Base-by-base conservation (phyloP, 1,140 invertebrate genomes). In the Dreissena polymorpha region DNA sequence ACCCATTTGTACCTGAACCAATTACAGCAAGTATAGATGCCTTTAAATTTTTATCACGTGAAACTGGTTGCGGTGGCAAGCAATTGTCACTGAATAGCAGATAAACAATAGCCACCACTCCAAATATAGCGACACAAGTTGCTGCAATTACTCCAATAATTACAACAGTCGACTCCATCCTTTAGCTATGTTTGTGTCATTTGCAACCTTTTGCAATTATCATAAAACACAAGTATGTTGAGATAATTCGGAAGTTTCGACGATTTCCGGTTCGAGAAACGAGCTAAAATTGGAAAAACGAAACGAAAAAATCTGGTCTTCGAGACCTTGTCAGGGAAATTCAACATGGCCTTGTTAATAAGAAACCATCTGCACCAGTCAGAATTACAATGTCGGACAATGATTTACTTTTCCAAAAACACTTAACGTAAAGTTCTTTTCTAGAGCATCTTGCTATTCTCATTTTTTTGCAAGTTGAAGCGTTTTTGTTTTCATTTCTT, bases 1-100 rank as follows among this genome's bases (percentile, higher is more conserved):
- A 49, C 25, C n/a, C 5, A 8, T 29, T 21, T 68, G n/a, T 68
- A 79, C 76, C 76, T n/a, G 76, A 79, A 68, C 76, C 76, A 60
- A 68, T 23, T 18, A 79, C 67, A 49, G 67, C 76, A 12, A 70
- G 50, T n/a, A 79, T 39, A 21, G 76, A 79, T 14, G 67, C 65
- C 39, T 39, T 18, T n/a, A 13, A 8, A 27, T 73, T 7, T 10
- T 79, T 53, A 39, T 55, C 50, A 55, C 57, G n/a, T 23, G 23
- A 10, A n/a, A 14, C 12, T 57, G 53, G 14, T 16, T 10, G 60
- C 39, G 18, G 21, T 65, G n/a, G n/a, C 39, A n/a, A 57, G 23
- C 8, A 0, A 29, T 67, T 27, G n/a, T 69, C 60, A n/a, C 64
- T 14, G 25, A 79, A 79, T 69, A 79, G 7, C 29, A 79, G 50